Percentiles rank a stretch among this genome's conserved stretches.
These are phyloP conservation scores for Callospermophilus lateralis DNA, from an alignment of 2,113 vertebrate species.

Conservation along the genomic window DNA sequence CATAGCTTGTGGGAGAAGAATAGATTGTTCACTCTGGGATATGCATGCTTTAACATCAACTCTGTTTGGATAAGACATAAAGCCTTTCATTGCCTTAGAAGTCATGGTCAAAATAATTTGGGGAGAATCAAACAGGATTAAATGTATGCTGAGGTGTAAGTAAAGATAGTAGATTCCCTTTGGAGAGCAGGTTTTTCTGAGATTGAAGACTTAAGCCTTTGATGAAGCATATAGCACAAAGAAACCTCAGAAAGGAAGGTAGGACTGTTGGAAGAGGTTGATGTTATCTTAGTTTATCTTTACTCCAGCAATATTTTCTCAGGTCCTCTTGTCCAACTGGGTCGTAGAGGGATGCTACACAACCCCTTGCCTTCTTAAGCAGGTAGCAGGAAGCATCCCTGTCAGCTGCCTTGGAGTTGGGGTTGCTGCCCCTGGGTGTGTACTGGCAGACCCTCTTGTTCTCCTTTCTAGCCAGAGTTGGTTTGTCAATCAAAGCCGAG, in stretches of 20 bases:
- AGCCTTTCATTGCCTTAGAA: not conserved
- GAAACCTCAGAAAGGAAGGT: not conserved
- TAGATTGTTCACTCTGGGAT: not conserved
- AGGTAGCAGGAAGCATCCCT: not conserved
- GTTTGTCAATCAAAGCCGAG: not conserved
- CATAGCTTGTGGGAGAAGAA: not conserved
- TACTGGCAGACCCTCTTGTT: not conserved
- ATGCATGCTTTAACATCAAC: not conserved
- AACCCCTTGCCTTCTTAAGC: not conserved
- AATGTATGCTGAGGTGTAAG: not conserved
- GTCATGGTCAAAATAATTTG: not conserved
- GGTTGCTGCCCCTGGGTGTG: not conserved
- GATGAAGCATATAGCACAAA: not conserved
- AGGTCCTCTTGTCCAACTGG: not conserved
- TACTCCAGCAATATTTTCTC: not conserved
- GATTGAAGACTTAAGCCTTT: not conserved
- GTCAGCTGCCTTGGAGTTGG: not conserved
- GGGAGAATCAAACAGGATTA: not conserved
- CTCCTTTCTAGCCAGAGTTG: not conserved
- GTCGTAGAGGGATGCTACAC: not conserved
- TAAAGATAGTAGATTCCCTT: not conserved
- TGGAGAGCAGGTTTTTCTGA: not conserved
- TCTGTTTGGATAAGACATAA: not conserved
- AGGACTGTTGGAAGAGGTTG: not conserved
- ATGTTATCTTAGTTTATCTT: not conserved